Conservation (phyloP, 2,113 vertebrate species). For the Thamnophis sirtalis region DNA sequence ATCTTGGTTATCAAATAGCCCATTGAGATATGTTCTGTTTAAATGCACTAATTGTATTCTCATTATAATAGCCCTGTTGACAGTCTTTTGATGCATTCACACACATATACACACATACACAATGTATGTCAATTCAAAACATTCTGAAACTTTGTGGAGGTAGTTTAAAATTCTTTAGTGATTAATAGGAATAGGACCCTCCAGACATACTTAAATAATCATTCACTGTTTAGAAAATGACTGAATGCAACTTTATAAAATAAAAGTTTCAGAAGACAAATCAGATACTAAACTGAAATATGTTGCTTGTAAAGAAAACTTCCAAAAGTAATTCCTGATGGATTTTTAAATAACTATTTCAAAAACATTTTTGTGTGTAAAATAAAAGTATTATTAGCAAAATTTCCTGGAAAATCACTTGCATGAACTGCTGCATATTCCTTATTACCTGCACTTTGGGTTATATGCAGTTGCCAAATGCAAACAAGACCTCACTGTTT, state of each 20-base stretch:
- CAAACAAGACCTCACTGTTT: neutral
- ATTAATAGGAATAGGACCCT: neutral
- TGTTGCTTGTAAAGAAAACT: neutral
- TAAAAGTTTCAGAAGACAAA: neutral
- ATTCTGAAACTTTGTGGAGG: slow-evolving; percentile 21
- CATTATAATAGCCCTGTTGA: slow-evolving; percentile 51
- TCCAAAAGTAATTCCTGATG: neutral
- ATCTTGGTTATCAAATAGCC: slow-evolving; percentile 61
- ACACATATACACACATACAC: neutral
- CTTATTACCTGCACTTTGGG: neutral
- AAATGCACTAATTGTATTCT: slow-evolving; percentile 66
- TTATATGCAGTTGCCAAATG: neutral
- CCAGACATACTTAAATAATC: neutral
- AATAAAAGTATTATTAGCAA: neutral
- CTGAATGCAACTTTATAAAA: neutral
- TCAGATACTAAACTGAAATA: neutral
- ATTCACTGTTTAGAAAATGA: neutral
- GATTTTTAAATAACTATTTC: neutral
- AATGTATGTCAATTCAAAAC: slow-evolving; percentile 27
- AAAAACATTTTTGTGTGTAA: neutral
- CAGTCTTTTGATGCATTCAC: slow-evolving; percentile 38
- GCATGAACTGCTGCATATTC: neutral
- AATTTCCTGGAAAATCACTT: neutral
- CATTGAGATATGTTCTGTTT: slow-evolving; percentile 59
- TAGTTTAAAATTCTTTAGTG: neutral